A percentile compares a stretch with the other conserved stretches of the same genome.
These are phyloP conservation scores for Anarsia innoxiella DNA, from an alignment of 2,888 invertebrate species.

Conservation along the genomic window DNA sequence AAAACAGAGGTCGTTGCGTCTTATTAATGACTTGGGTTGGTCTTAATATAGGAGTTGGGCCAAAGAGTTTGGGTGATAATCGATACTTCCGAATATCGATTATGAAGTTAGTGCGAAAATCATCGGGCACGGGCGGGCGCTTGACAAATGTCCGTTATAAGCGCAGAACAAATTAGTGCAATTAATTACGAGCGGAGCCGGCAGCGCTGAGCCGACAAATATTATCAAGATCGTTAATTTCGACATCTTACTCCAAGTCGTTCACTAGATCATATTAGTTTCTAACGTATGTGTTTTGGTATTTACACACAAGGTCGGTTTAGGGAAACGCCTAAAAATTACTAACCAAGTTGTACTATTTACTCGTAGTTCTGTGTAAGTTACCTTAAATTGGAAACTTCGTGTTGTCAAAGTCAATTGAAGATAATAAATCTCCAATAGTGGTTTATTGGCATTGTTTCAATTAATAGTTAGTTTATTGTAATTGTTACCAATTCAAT, in stretches of 20 bases:
- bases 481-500: too few relatives aligned
- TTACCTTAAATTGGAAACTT: too few relatives aligned
- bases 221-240: constrained; percentile 74
- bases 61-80: constrained; percentile 49
- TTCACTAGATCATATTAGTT: constrained; percentile 37
- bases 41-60: constrained; percentile 44
- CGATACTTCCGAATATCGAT: constrained; percentile 64
- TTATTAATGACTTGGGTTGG: constrained; percentile 49
- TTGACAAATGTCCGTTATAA: constrained; percentile 72
- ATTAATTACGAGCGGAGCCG: constrained; percentile 65
- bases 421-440: too few relatives aligned
- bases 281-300: too few relatives aligned
- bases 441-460: too few relatives aligned
- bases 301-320: too few relatives aligned
- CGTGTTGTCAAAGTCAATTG: too few relatives aligned
- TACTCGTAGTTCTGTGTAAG: too few relatives aligned
- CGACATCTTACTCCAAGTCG: constrained; percentile 54
- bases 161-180: constrained; percentile 70
- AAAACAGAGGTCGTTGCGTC: constrained; percentile 40
- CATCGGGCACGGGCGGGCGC: constrained; percentile 57
- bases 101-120: constrained; percentile 68
- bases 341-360: too few relatives aligned
- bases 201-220: constrained; percentile 68
- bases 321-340: too few relatives aligned
- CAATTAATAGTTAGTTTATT: too few relatives aligned